phyloP scores from a whole-genome alignment of 2,888 invertebrate genomes.

The Antheraea assamensis region DNA sequence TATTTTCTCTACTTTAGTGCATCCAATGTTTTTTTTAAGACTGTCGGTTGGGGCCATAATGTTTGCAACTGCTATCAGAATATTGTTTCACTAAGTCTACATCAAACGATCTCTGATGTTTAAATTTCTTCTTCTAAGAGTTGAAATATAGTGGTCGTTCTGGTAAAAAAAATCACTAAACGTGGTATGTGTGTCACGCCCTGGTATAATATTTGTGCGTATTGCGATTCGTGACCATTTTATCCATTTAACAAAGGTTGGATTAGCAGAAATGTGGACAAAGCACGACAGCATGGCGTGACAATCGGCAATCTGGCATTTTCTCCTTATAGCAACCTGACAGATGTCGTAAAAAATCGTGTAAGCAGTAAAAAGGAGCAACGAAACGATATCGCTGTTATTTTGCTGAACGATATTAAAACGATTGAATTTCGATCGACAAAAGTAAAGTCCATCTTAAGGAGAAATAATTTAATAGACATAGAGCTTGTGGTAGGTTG shows the following conservation, averaged over 20 bases:
- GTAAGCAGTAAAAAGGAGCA: conserved; percentile 23
- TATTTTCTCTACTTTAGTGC: background rate
- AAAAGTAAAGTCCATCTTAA: background rate
- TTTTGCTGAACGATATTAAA: conserved; percentile 13
- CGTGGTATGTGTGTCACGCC: background rate
- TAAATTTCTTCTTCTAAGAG: background rate
- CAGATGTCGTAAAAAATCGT: conserved; percentile 26
- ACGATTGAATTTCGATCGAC: background rate
- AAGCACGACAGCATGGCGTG: conserved; percentile 18
- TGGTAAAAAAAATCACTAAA: background rate
- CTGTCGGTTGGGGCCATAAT: background rate
- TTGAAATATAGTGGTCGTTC: background rate
- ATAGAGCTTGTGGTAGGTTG: too few relatives aligned
- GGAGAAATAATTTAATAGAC: background rate
- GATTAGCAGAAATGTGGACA: conserved; percentile 1
- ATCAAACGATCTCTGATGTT: background rate
- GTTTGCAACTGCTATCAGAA: background rate
- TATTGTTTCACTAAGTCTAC: background rate
- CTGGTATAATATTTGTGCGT: background rate
- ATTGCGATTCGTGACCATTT: background rate
- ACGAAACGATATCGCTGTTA: conserved; percentile 10
- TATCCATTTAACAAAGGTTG: background rate
- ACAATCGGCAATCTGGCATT: conserved; percentile 22
- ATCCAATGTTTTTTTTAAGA: background rate
- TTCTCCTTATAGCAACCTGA: conserved; percentile 20